These are phyloP conservation scores for Drosophila mercatorum DNA, from an alignment of 2,888 invertebrate species.

Conservation along the genomic window DNA sequence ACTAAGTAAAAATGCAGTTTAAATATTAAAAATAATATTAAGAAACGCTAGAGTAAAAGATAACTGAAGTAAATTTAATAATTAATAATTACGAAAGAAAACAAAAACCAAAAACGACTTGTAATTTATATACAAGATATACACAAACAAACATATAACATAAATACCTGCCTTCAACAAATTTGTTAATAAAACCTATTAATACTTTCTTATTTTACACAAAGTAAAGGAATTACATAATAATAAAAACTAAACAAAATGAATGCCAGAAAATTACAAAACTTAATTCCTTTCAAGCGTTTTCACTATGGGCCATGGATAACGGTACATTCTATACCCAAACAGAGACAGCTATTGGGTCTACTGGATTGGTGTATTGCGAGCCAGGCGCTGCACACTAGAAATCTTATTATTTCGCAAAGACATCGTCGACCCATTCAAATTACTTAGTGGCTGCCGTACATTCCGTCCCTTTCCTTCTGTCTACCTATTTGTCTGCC, in stretches of 20 bases:
- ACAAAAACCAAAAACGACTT: slow-evolving; percentile 58
- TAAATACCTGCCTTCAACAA: slow-evolving; percentile 83
- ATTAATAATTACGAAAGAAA: slow-evolving; percentile 62
- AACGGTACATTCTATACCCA: not conserved
- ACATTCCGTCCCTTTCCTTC: too few species aligned
- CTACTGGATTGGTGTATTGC: too few species aligned
- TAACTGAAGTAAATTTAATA: slow-evolving; percentile 64
- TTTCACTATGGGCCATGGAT: slow-evolving; percentile 5
- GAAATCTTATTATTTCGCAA: too few species aligned
- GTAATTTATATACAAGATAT: slow-evolving; percentile 81
- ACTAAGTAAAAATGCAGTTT: slow-evolving; percentile 69
- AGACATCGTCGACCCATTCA: too few species aligned
- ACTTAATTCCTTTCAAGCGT: not conserved
- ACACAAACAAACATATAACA: slow-evolving; percentile 76
- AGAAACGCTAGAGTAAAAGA: slow-evolving; percentile 62
- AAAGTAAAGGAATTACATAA: slow-evolving; percentile 76
- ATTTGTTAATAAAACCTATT: slow-evolving; percentile 81
- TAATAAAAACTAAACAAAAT: slow-evolving; percentile 60
- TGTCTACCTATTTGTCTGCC: too few species aligned
- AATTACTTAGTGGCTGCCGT: too few species aligned
- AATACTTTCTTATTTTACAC: slow-evolving; percentile 81
- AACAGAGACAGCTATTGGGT: too few species aligned
- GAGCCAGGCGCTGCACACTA: too few species aligned
- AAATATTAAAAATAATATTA: slow-evolving; percentile 48
- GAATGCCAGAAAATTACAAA: slow-evolving; percentile 65